A percentile compares a stretch with the other conserved stretches of the same genome.
These are phyloP conservation scores for Sturnira hondurensis DNA, from an alignment of 2,113 vertebrate genomes.

Conservation along the genomic window DNA sequence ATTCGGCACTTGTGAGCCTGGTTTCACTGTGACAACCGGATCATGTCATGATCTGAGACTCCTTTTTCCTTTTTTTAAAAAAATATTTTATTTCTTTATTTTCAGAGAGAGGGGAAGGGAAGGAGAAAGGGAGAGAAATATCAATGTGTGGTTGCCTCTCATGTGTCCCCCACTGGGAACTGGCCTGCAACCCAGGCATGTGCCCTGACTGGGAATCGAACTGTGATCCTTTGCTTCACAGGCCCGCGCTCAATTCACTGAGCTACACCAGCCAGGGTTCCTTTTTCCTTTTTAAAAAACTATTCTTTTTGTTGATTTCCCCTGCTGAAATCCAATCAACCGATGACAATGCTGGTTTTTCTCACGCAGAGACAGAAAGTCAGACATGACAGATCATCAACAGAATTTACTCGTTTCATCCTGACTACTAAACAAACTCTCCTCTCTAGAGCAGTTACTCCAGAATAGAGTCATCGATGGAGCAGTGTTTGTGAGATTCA, in stretches of 20 bases:
- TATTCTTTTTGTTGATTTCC: background rate
- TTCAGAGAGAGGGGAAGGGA: too few species aligned
- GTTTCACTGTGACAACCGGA: background rate
- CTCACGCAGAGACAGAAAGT: conserved; percentile 17
- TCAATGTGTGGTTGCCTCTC: too few species aligned
- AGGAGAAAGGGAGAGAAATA: too few species aligned
- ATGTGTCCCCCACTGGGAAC: too few species aligned
- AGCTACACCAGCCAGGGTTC: too few species aligned
- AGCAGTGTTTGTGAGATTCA: background rate
- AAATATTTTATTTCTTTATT: background rate
- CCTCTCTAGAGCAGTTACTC: background rate
- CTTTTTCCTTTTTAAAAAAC: background rate
- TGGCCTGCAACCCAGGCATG: too few species aligned
- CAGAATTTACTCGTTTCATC: background rate
- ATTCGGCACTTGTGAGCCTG: background rate
- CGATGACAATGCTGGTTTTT: background rate
- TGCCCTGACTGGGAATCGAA: too few species aligned
- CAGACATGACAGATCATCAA: background rate
- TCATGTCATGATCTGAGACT: background rate
- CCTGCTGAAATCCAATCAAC: background rate
- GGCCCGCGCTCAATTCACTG: too few species aligned
- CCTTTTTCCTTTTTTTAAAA: background rate
- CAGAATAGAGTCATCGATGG: background rate
- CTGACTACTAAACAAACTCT: background rate
- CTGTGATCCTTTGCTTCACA: too few species aligned